Evolutionary conservation across 2,113 vertebrate genomes (phyloP).

Genomic region (Gallinago jamesoni): DNA sequence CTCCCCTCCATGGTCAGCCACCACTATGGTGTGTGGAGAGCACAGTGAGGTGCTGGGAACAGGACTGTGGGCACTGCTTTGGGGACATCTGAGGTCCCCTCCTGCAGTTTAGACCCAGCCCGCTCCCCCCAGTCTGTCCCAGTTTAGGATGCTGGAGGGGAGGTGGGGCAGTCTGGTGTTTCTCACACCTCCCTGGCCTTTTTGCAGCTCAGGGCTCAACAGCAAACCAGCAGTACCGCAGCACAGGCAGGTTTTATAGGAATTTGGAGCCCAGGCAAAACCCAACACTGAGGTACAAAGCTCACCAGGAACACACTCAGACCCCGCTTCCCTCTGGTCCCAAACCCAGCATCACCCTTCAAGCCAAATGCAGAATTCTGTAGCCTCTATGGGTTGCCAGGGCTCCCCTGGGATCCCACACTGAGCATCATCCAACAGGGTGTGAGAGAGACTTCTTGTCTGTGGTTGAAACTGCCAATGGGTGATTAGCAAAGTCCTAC

Average conservation of each 20-base stretch:
- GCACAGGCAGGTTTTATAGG: not conserved
- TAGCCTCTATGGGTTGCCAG: not conserved
- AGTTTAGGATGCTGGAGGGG: not conserved
- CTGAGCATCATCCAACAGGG: not conserved
- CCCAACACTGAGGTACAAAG: not conserved
- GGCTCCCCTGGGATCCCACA: not conserved
- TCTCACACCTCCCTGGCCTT: not conserved
- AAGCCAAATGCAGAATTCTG: rapidly evolving
- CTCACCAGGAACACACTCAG: not conserved
- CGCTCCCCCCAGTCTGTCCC: not conserved
- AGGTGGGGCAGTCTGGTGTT: not conserved
- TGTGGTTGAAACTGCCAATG: not conserved
- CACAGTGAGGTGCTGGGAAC: rapidly evolving
- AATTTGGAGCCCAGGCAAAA: not conserved
- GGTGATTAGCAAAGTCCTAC: not conserved
- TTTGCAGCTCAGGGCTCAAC: not conserved
- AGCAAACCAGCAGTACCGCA: not conserved
- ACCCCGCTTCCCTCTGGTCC: rapidly evolving
- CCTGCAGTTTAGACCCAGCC: not conserved
- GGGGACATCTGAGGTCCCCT: not conserved
- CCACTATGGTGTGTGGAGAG: too few relatives aligned
- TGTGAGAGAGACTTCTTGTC: not conserved
- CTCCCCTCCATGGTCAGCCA: not conserved
- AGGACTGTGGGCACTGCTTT: rapidly evolving
- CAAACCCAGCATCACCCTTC: not conserved